Conservation (phyloP, 1,140 invertebrate genomes). For the Anadara kagoshimensis region DNA sequence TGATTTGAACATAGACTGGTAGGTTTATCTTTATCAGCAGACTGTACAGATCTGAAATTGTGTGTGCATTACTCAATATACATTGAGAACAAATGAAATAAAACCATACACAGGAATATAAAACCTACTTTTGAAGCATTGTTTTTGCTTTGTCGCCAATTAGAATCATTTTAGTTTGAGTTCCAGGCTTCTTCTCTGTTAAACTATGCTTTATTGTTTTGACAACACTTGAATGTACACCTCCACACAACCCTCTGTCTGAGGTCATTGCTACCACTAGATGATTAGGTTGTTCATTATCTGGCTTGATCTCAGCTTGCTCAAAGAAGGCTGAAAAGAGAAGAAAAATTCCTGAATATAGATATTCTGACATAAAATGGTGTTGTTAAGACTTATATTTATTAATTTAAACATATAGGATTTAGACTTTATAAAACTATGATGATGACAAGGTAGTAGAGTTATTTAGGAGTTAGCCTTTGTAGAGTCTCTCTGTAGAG, state of each 20-base stretch:
- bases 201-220: conserved; percentile 86
- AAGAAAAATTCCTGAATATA: background rate
- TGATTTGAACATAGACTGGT: no score
- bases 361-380: no score
- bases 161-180: conserved; percentile 86
- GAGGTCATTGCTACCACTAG: conserved; percentile 95
- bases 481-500: no score
- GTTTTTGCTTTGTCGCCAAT: conserved; percentile 95
- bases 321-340: conserved; percentile 84
- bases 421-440: no score
- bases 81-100: no score
- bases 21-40: no score
- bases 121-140: conserved; percentile 83
- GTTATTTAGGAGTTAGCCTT: no score
- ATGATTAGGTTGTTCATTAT: conserved; percentile 79
- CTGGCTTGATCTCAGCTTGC: conserved; percentile 84
- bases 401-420: no score
- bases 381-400: no score
- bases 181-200: conserved; percentile 75
- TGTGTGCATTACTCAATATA: no score
- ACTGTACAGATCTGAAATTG: no score
- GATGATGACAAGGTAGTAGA: no score
- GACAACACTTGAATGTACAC: conserved; percentile 92
- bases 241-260: conserved; percentile 97
- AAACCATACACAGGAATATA: background rate